Percentiles rank a stretch among this genome's conserved stretches.
Conservation (phyloP, 2,888 invertebrate species). For the Epirrhoe alternata region DNA sequence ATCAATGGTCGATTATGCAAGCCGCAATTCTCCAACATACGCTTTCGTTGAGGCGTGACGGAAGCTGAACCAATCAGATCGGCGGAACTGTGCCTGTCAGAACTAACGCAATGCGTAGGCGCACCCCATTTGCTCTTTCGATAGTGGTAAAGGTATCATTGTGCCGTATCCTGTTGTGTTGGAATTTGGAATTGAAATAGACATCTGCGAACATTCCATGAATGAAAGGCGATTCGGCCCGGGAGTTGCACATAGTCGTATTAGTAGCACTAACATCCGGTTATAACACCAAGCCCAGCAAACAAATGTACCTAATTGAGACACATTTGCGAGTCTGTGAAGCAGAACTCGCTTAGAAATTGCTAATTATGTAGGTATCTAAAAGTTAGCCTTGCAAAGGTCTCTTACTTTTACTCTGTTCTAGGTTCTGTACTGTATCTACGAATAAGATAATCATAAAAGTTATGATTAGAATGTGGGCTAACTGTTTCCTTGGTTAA, state of each 20-base stretch:
- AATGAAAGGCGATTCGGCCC: slow-evolving; percentile 39
- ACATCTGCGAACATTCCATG: slow-evolving; percentile 37
- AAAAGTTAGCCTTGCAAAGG: no score
- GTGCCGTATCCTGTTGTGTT: slow-evolving; percentile 59
- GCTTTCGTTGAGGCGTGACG: slow-evolving; percentile 69
- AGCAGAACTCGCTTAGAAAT: slow-evolving; percentile 1
- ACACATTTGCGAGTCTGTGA: slow-evolving; percentile 22
- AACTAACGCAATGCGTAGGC: slow-evolving; percentile 74
- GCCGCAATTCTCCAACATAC: slow-evolving; percentile 59
- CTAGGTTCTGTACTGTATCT: no score
- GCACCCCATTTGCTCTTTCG: slow-evolving; percentile 65
- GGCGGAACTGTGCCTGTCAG: slow-evolving; percentile 78
- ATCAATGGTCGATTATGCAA: slow-evolving; percentile 73
- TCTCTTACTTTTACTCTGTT: no score
- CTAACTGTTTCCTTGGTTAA: no score
- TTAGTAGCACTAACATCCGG: slow-evolving; percentile 33
- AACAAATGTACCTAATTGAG: slow-evolving; percentile 34
- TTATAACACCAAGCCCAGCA: slow-evolving; percentile 37
- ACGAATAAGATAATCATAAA: no score
- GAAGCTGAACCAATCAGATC: slow-evolving; percentile 68
- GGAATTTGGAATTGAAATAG: slow-evolving; percentile 48
- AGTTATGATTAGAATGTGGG: no score
- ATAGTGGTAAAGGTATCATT: slow-evolving; percentile 65
- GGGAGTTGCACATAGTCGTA: slow-evolving; percentile 36
- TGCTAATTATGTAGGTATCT: no score